Percentiles rank a stretch among this genome's conserved stretches.
Conservation (phyloP, 2,888 invertebrate genomes). For the Xestia xanthographa region DNA sequence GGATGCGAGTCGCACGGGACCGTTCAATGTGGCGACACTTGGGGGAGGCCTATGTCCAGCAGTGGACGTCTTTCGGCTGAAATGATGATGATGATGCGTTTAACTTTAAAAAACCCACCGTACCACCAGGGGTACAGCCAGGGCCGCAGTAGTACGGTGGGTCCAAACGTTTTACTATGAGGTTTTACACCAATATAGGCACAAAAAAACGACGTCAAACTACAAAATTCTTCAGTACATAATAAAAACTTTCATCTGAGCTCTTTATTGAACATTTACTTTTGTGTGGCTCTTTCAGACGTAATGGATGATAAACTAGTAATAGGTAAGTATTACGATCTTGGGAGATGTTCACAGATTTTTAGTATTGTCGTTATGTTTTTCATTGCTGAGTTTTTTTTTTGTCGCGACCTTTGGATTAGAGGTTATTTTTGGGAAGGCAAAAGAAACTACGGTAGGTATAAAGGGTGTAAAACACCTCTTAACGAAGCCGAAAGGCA, state of each 20-base stretch:
- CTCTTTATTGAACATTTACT: slow-evolving; percentile 65
- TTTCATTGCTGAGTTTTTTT: slow-evolving; percentile 49
- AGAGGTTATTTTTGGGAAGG: slow-evolving; percentile 16
- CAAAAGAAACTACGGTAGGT: neutral
- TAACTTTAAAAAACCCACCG: no score
- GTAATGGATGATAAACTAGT: slow-evolving; percentile 80
- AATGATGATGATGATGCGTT: no score
- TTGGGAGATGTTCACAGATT: slow-evolving; percentile 78
- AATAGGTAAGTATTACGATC: slow-evolving; percentile 70
- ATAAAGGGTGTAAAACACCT: no score
- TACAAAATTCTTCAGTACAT: slow-evolving; percentile 30
- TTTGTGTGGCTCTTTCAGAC: slow-evolving; percentile 68
- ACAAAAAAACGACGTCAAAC: slow-evolving; percentile 8
- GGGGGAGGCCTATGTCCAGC: no score
- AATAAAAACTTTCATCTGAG: slow-evolving; percentile 46
- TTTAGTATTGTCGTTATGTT: slow-evolving; percentile 74
- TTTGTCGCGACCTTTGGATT: slow-evolving; percentile 20
- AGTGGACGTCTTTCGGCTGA: no score
- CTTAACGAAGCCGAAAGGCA: no score
- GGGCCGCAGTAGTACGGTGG: no score
- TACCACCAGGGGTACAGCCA: no score
- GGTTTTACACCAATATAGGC: neutral
- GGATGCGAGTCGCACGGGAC: no score
- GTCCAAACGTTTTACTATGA: no score
- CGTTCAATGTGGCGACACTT: no score